Percentiles rank a stretch among this genome's conserved stretches.
phyloP scores from a whole-genome alignment of 2,797 vertebrate species.

The Malacoctenus gilli region DNA sequence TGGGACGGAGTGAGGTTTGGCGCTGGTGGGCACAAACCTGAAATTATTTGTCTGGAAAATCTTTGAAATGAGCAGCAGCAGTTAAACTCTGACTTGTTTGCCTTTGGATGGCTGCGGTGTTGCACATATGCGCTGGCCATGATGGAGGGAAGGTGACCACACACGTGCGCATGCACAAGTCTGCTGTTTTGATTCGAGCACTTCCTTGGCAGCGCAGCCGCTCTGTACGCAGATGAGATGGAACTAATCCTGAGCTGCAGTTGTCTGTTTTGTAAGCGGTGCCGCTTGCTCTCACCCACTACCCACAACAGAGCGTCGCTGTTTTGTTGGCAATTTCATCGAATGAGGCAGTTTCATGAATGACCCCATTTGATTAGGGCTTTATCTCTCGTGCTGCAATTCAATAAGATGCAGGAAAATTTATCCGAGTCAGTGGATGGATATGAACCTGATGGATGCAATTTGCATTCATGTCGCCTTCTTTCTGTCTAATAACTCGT shows the following conservation, averaged over 20 bases:
- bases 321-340: neutral
- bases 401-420: slow-evolving; percentile 28
- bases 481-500: slow-evolving; percentile 22
- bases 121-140: slow-evolving; percentile 35
- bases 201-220: slow-evolving; percentile 50
- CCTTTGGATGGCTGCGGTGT: slow-evolving; percentile 48
- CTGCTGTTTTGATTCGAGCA: slow-evolving; percentile 67
- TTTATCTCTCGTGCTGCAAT: slow-evolving; percentile 5
- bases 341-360: slow-evolving; percentile 1
- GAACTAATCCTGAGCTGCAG: slow-evolving; percentile 36
- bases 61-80: slow-evolving; percentile 72
- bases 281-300: slow-evolving; percentile 4
- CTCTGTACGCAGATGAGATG: slow-evolving; percentile 48
- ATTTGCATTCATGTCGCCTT: slow-evolving; percentile 10
- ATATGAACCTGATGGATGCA: slow-evolving; percentile 17
- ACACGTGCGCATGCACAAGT: slow-evolving; percentile 40
- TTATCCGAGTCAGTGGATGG: slow-evolving; percentile 12
- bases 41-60: slow-evolving; percentile 85
- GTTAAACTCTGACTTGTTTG: slow-evolving; percentile 60
- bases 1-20: slow-evolving; percentile 70
- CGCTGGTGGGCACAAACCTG: slow-evolving; percentile 77
- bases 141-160: slow-evolving; percentile 68
- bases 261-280: slow-evolving; percentile 32
- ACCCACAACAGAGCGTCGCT: slow-evolving; percentile 9
- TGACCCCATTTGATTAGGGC: neutral